Percentiles rank a stretch among this genome's conserved stretches.
Evolutionary conservation across 2,113 vertebrate species (phyloP).

Genomic region (Sialia sialis): DNA sequence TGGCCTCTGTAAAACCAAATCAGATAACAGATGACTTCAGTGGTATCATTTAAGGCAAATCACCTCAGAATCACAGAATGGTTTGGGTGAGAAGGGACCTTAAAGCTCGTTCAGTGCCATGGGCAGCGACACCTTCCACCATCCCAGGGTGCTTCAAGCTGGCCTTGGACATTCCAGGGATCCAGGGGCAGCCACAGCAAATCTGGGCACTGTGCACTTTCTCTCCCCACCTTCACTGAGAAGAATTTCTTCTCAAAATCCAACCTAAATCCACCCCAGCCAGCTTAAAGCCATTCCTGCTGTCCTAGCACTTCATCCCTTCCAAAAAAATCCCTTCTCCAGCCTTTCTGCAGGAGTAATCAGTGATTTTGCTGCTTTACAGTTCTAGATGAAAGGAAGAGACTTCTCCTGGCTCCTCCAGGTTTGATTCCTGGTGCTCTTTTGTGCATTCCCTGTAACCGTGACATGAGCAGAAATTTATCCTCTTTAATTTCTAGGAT

Average conservation of each 20-base stretch:
- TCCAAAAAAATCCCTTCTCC: background rate
- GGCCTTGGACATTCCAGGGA: background rate
- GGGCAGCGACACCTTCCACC: background rate
- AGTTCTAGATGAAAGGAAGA: background rate
- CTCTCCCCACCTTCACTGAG: accelerated
- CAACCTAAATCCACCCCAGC: background rate
- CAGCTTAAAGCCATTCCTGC: background rate
- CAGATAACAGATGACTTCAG: background rate
- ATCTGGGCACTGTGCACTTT: background rate
- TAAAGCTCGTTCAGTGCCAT: accelerated
- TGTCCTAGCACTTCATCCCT: background rate
- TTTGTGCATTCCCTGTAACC: background rate
- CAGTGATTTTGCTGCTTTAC: background rate
- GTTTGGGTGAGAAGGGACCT: background rate
- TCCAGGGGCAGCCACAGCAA: background rate
- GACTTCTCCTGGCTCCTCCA: background rate
- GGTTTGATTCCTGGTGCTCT: background rate
- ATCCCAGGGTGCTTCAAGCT: accelerated
- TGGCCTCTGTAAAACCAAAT: background rate
- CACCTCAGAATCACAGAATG: background rate
- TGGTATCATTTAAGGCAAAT: background rate
- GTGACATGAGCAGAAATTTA: background rate
- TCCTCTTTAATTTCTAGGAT: background rate
- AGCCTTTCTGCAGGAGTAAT: background rate
- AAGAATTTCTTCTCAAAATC: background rate